Conservation (phyloP, 1,140 invertebrate species). For the Triops longicaudatus region DNA sequence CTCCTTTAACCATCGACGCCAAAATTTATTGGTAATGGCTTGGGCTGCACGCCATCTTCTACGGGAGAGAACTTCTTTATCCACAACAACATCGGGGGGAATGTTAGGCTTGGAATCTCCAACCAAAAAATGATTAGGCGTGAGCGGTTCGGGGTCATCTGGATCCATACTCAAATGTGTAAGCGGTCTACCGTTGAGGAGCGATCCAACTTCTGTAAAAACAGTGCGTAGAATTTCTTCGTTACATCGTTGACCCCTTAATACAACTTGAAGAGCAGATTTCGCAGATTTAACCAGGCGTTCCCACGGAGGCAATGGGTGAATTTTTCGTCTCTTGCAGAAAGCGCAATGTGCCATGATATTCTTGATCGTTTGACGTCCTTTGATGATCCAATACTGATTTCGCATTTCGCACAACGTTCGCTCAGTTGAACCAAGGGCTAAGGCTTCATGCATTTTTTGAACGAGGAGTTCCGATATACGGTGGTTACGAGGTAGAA, state of each 20-base stretch:
- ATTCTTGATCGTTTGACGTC: conserved; percentile 7
- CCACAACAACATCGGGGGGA: conserved; percentile 18
- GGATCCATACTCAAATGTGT: conserved; percentile 27
- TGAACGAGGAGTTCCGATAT: not conserved
- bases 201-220: conserved; percentile 29
- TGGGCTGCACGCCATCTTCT: conserved; percentile 24
- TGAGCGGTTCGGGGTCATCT: conserved; percentile 26
- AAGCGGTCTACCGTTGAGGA: conserved; percentile 32
- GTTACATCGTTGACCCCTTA: conserved; percentile 21
- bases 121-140: conserved; percentile 30
- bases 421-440: conserved; percentile 17
- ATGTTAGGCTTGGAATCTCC: conserved; percentile 4
- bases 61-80: conserved; percentile 5
- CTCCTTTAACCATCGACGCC: conserved; percentile 29
- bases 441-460: not conserved
- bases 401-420: conserved; percentile 22
- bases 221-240: conserved; percentile 13
- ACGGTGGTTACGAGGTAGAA: conserved; percentile 36
- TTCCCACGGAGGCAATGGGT: conserved; percentile 24
- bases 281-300: conserved; percentile 39
- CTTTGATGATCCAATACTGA: conserved; percentile 25
- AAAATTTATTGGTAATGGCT: conserved; percentile 26
- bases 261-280: conserved; percentile 31
- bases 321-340: conserved; percentile 27
- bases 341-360: conserved; percentile 27